Conservation (phyloP, 2,113 vertebrate genomes). For the Cichladusa arquata region DNA sequence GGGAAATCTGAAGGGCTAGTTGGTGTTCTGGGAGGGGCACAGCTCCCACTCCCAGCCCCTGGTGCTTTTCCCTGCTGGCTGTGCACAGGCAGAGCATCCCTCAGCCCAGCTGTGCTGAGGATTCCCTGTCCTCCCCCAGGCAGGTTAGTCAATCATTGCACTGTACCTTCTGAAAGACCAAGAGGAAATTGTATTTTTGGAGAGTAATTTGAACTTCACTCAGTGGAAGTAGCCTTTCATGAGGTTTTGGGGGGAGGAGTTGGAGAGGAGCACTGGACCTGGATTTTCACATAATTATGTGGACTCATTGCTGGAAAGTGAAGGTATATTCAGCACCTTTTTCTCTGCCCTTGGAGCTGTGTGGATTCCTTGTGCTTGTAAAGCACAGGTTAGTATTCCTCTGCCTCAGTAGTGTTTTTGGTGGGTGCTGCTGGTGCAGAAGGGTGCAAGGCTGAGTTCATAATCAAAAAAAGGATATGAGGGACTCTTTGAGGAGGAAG, state of each 20-base stretch:
- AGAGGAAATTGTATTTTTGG: background rate
- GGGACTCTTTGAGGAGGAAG: background rate
- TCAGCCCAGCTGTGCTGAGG: background rate
- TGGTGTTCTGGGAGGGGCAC: background rate
- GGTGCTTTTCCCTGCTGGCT: background rate
- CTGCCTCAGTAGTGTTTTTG: background rate
- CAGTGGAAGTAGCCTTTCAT: background rate
- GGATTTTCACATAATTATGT: background rate
- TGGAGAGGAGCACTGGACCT: background rate
- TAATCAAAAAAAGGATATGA: background rate
- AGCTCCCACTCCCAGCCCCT: background rate
- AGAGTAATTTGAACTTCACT: background rate
- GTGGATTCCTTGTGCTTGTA: background rate
- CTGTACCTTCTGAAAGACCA: background rate
- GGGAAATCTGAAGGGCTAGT: background rate
- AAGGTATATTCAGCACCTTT: background rate
- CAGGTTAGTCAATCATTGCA: background rate
- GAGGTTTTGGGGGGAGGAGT: background rate
- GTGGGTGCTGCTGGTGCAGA: background rate
- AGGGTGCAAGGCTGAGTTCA: background rate
- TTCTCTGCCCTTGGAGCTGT: background rate
- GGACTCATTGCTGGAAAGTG: background rate
- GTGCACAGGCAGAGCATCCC: background rate
- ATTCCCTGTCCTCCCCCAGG: fast-evolving
- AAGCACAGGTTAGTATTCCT: background rate